phyloP scores from a whole-genome alignment of 2,113 vertebrate species.

The Pyrgilauda ruficollis region DNA sequence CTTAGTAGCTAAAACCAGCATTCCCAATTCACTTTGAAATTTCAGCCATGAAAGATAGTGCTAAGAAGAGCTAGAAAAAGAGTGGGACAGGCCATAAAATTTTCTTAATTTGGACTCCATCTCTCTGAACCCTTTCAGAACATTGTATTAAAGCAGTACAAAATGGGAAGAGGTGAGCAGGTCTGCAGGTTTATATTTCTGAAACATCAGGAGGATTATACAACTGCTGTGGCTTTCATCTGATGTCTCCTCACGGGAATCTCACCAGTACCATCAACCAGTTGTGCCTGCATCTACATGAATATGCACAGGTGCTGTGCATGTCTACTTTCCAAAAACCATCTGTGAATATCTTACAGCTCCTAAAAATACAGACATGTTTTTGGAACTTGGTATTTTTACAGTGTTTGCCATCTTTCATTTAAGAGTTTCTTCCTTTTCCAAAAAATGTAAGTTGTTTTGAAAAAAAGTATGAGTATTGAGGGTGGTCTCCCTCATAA shows the following conservation, averaged over 20 bases:
- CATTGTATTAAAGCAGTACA: neutral
- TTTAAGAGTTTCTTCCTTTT: neutral
- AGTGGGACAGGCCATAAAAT: neutral
- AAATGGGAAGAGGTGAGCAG: neutral
- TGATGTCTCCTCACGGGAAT: neutral
- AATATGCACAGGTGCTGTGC: neutral
- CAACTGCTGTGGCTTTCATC: neutral
- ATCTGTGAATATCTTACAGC: neutral
- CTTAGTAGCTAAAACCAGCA: neutral
- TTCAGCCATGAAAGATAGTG: neutral
- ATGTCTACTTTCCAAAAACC: neutral
- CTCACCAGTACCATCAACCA: neutral
- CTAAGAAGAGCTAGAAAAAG: neutral
- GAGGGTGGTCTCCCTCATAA: constrained; percentile 12
- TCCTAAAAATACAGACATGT: neutral
- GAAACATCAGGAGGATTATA: neutral
- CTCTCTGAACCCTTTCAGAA: neutral
- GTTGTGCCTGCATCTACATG: neutral
- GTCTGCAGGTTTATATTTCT: neutral
- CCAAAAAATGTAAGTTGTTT: neutral
- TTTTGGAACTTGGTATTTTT: neutral
- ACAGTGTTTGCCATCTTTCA: neutral
- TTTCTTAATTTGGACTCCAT: neutral
- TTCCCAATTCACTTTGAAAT: neutral
- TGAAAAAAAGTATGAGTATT: neutral